These are phyloP conservation scores for Drosophila sulfurigaster DNA, from an alignment of 1,140 invertebrate species.

Conservation along the genomic window DNA sequence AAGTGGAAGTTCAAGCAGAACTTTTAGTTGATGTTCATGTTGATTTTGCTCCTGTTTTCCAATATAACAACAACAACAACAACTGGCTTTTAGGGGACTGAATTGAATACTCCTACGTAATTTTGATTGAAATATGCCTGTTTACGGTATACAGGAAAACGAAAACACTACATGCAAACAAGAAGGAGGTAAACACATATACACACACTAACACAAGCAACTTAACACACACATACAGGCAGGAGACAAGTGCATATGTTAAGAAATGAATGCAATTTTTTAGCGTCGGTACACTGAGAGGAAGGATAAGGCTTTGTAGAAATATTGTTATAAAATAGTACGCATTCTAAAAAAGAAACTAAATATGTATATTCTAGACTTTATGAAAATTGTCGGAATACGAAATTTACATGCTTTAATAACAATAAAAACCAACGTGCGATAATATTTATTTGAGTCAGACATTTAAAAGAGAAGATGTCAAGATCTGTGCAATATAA, in stretches of 20 bases:
- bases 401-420: too few species aligned
- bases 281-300: conserved; percentile 45
- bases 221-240: background rate
- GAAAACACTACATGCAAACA: conserved; percentile 33
- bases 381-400: too few species aligned
- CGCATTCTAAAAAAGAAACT: too few species aligned
- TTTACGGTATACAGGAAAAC: conserved; percentile 56
- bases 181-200: conserved; percentile 14
- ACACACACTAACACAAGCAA: too few species aligned
- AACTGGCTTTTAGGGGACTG: conserved; percentile 48
- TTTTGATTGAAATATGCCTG: conserved; percentile 83
- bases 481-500: too few species aligned
- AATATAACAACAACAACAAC: conserved; percentile 1
- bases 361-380: too few species aligned
- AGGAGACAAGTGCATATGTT: conserved; percentile 46
- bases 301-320: background rate
- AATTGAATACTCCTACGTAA: conserved; percentile 67
- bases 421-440: too few species aligned
- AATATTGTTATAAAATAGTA: too few species aligned
- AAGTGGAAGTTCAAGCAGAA: conserved; percentile 16
- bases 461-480: too few species aligned
- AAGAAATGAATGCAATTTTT: conserved; percentile 67
- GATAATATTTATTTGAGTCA: too few species aligned
- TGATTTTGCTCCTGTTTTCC: conserved; percentile 24
- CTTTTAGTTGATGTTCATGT: conserved; percentile 26